Evolutionary conservation across 2,113 vertebrate genomes (phyloP).

Genomic region (Microtus richardsoni): DNA sequence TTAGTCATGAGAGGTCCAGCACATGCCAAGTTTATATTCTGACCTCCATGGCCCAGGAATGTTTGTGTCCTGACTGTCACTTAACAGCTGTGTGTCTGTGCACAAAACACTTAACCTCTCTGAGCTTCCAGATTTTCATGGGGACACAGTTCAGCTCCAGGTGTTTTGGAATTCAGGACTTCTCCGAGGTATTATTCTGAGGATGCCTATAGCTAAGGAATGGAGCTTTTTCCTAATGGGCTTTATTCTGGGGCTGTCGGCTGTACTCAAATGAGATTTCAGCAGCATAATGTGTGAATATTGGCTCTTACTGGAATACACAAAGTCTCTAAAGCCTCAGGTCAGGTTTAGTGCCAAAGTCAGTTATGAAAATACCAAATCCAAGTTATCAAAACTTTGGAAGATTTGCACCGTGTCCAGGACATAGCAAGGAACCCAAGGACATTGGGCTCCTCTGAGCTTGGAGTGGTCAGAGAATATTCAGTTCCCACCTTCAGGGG

Average conservation of each 20-base stretch:
- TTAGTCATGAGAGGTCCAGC: no score
- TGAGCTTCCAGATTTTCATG: neutral
- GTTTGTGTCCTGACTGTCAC: neutral
- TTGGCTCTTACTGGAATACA: neutral
- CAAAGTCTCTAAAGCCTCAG: neutral
- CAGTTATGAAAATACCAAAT: conserved; percentile 16
- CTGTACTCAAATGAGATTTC: neutral
- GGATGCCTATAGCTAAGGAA: neutral
- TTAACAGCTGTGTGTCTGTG: neutral
- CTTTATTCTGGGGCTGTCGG: neutral
- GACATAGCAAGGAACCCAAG: neutral
- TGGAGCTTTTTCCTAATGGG: neutral
- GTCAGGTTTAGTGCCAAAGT: neutral
- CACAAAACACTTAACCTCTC: neutral
- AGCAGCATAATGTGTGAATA: neutral
- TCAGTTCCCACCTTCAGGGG: neutral
- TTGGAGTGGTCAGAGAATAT: fast-evolving
- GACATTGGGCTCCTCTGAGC: neutral
- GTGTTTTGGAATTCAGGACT: neutral
- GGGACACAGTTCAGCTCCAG: neutral
- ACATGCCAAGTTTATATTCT: neutral
- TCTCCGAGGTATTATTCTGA: neutral
- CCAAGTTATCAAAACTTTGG: neutral
- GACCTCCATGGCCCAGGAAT: neutral
- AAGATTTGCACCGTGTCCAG: neutral